These are phyloP conservation scores for Hydrolagus affinis DNA, from an alignment of 2,113 vertebrate species.

Conservation along the genomic window DNA sequence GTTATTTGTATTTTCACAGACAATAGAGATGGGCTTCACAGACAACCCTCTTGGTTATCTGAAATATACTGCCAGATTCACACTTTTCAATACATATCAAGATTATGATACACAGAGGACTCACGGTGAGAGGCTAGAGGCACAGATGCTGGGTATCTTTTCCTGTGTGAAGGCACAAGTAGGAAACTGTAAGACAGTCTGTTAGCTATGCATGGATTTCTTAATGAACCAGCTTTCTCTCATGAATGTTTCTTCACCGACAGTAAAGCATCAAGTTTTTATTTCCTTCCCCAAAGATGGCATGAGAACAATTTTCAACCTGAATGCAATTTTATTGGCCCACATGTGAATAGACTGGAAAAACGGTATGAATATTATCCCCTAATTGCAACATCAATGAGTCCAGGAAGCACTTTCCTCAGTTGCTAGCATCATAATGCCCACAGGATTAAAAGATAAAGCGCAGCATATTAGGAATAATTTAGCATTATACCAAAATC, in stretches of 20 bases:
- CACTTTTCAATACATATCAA: neutral
- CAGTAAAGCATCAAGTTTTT: neutral
- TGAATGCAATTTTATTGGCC: neutral
- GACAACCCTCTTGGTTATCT: neutral
- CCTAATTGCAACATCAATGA: neutral
- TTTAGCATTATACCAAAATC: neutral
- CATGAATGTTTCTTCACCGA: neutral
- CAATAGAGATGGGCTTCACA: neutral
- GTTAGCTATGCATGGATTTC: neutral
- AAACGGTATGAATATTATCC: neutral
- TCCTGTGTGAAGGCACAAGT: neutral
- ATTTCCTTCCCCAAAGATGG: neutral
- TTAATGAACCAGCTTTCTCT: neutral
- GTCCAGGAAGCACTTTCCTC: too few species aligned
- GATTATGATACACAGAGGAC: neutral
- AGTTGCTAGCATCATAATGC: too few species aligned
- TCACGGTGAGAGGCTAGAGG: neutral
- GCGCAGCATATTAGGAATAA: neutral
- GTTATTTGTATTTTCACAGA: neutral
- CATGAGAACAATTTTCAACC: neutral
- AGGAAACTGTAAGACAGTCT: neutral
- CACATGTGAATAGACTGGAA: neutral
- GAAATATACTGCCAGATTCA: neutral
- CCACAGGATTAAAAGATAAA: too few species aligned
- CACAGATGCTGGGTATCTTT: neutral